phyloP scores from a whole-genome alignment of 2,113 vertebrate species.

The Daboia siamensis region DNA sequence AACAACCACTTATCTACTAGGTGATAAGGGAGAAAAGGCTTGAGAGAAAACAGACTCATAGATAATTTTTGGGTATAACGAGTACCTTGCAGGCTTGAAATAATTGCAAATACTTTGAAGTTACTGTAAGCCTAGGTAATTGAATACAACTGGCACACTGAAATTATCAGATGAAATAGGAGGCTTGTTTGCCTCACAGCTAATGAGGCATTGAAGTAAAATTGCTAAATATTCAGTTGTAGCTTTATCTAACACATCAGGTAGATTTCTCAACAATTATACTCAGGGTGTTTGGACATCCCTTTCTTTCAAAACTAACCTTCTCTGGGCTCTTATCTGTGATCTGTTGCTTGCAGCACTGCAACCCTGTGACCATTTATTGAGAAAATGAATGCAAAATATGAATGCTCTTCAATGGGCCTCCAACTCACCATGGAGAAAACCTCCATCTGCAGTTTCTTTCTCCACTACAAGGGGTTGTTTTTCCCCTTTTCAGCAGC shows the following conservation, averaged over 20 bases:
- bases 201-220: background rate
- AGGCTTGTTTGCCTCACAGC: background rate
- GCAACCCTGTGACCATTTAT: background rate
- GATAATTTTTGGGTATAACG: background rate
- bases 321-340: background rate
- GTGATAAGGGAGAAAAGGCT: background rate
- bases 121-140: background rate
- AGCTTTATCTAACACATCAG: background rate
- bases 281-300: background rate
- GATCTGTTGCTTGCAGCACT: background rate
- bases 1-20: background rate
- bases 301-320: background rate
- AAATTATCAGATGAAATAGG: background rate
- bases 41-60: background rate
- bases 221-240: background rate
- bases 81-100: background rate
- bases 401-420: background rate
- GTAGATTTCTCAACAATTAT: background rate
- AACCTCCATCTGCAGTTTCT: background rate
- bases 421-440: background rate
- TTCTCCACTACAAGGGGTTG: background rate
- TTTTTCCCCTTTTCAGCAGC: background rate
- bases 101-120: background rate
- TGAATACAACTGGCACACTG: background rate
- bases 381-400: background rate